phyloP scores from a whole-genome alignment of 2,888 invertebrate genomes.

The Panopea generosa region DNA sequence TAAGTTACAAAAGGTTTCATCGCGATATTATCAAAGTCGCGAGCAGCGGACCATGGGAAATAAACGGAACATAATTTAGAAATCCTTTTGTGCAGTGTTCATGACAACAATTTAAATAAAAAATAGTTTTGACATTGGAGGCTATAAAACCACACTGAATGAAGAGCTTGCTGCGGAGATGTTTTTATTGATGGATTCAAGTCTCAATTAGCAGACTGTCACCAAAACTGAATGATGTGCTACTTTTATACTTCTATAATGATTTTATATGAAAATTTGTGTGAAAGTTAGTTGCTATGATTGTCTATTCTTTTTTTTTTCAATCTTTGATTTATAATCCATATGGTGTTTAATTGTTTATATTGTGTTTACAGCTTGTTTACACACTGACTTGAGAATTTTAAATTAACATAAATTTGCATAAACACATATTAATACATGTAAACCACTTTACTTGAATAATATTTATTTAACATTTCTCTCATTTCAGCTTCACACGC shows the following conservation, averaged over 20 bases:
- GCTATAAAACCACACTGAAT: constrained; percentile 7
- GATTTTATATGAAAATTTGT: constrained; percentile 3
- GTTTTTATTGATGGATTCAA: constrained; percentile 1
- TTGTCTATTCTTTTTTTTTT: too few species aligned
- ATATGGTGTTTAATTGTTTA: too few species aligned
- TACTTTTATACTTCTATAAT: constrained; percentile 9
- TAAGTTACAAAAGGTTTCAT: too few species aligned
- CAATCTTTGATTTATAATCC: too few species aligned
- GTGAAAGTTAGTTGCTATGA: neutral
- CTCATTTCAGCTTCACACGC: too few species aligned
- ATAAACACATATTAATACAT: too few species aligned
- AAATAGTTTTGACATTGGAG: neutral
- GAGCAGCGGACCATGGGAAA: neutral
- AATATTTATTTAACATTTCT: too few species aligned
- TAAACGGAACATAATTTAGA: constrained; percentile 9
- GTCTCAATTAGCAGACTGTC: constrained; percentile 10
- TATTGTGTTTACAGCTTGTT: too few species aligned
- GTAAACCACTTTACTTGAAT: too few species aligned
- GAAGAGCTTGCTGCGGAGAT: neutral
- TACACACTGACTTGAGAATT: too few species aligned
- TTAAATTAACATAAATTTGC: too few species aligned
- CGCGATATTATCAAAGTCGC: too few species aligned
- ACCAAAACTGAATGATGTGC: neutral
- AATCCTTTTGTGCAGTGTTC: constrained; percentile 4
- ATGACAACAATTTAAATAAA: constrained; percentile 3